phyloP scores from a whole-genome alignment of 2,888 invertebrate genomes.

The Euzophera pinguis region DNA sequence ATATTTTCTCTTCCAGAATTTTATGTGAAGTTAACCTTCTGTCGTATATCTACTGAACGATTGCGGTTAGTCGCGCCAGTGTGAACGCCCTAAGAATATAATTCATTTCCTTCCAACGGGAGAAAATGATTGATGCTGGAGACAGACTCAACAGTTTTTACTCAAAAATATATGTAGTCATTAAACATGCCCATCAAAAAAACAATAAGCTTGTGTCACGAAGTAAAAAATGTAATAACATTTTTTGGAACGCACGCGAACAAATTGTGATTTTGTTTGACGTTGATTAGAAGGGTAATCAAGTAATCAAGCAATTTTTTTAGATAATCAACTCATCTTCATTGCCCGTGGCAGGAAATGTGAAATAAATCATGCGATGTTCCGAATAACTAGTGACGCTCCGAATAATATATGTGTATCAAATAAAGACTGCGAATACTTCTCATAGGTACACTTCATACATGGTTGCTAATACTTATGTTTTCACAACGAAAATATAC shows the following conservation, averaged over 20 bases:
- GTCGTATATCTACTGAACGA: neutral
- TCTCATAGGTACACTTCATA: too few species aligned
- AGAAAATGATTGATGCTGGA: slow-evolving; percentile 70
- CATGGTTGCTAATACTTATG: too few species aligned
- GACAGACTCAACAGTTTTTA: slow-evolving; percentile 42
- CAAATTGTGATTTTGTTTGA: slow-evolving; percentile 4
- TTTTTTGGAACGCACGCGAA: slow-evolving; percentile 10
- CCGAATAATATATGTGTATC: too few species aligned
- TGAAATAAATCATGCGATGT: slow-evolving; percentile 5
- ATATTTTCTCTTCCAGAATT: neutral
- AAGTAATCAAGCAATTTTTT: slow-evolving; percentile 9
- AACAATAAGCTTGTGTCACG: slow-evolving; percentile 37
- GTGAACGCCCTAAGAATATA: slow-evolving; percentile 24
- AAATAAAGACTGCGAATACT: too few species aligned
- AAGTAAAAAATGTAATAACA: slow-evolving; percentile 33
- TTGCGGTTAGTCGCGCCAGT: slow-evolving; percentile 32
- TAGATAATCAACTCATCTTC: slow-evolving; percentile 14
- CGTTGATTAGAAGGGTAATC: slow-evolving; percentile 12
- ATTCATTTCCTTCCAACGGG: slow-evolving; percentile 62
- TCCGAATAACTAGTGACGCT: neutral
- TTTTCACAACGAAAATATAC: too few species aligned
- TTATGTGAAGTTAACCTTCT: neutral
- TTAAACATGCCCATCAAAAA: slow-evolving; percentile 43
- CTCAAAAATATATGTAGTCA: slow-evolving; percentile 46
- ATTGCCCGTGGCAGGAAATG: slow-evolving; percentile 18